Conservation (phyloP, 2,797 vertebrate species). For the Botia almorhae region DNA sequence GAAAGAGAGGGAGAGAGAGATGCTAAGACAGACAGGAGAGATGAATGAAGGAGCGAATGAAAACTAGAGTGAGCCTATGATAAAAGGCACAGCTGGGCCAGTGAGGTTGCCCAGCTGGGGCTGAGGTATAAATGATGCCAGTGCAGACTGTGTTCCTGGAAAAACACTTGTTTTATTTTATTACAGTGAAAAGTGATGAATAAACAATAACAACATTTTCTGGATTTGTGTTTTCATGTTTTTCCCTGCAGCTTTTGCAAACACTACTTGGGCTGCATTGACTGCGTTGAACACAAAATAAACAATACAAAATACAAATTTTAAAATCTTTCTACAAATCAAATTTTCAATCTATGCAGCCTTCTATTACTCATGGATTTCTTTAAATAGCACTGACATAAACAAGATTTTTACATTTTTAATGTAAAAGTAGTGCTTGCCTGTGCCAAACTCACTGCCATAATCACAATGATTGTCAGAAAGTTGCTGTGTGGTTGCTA, state of each 20-base stretch:
- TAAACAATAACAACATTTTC: constrained; percentile 8
- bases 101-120: constrained; percentile 19
- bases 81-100: constrained; percentile 24
- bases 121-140: constrained; percentile 30
- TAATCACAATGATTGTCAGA: too few species aligned
- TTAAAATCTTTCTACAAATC: too few species aligned
- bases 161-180: constrained; percentile 5
- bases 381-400: neutral
- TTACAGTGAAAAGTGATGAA: constrained; percentile 9
- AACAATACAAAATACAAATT: too few species aligned
- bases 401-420: neutral
- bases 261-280: neutral
- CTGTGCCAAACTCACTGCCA: neutral
- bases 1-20: neutral
- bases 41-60: neutral
- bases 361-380: neutral
- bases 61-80: neutral
- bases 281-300: too few species aligned
- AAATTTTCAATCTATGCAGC: neutral
- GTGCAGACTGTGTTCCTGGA: neutral
- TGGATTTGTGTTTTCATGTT: constrained; percentile 8
- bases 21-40: too few species aligned
- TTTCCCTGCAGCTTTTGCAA: neutral
- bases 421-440: neutral
- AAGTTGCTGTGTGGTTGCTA: too few species aligned